phyloP scores from a whole-genome alignment of 2,113 vertebrate species.

The Alethe castanea region DNA sequence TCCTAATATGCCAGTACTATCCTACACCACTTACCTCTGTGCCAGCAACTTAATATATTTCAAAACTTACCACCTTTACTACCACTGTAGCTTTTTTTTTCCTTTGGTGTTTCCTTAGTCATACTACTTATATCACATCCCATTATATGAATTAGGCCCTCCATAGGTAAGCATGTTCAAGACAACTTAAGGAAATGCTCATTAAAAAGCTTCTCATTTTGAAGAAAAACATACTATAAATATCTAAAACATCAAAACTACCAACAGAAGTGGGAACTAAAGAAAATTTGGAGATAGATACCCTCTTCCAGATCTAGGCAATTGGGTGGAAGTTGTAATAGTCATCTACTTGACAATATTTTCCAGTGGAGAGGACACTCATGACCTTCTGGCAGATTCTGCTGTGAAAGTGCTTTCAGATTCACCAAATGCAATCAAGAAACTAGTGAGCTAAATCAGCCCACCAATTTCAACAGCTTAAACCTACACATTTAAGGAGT shows the following conservation, averaged over 20 bases:
- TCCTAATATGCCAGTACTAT: not conserved
- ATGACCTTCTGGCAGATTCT: not conserved
- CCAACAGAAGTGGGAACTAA: not conserved
- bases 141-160: not conserved
- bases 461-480: not conserved
- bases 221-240: not conserved
- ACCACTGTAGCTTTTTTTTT: not conserved
- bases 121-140: not conserved
- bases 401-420: not conserved
- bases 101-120: not conserved
- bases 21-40: no score
- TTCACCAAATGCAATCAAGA: not conserved
- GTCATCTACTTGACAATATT: not conserved
- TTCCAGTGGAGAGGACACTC: not conserved
- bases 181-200: not conserved
- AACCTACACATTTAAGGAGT: not conserved
- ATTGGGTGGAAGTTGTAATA: not conserved
- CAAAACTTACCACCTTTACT: not conserved
- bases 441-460: not conserved
- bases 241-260: not conserved
- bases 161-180: not conserved
- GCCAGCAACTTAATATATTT: not conserved
- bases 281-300: not conserved
- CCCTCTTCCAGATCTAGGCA: not conserved
- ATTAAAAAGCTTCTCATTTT: not conserved